Conservation (phyloP, 1,140 invertebrate genomes). For the Apis dorsata region DNA sequence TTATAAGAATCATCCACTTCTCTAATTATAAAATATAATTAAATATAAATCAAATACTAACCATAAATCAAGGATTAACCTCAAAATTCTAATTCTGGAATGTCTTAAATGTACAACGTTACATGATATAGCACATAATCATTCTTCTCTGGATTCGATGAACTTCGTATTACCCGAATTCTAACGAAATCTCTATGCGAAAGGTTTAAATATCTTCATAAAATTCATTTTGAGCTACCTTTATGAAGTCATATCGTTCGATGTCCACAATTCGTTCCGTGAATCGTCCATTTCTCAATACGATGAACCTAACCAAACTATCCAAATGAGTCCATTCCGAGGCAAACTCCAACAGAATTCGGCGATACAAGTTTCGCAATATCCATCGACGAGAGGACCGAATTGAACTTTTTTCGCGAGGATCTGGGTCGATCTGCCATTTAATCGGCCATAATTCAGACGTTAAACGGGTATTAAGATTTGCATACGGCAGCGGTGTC, state of each 20-base stretch:
- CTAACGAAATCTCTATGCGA: not conserved
- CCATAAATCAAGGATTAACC: too few species aligned
- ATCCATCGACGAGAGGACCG: not conserved
- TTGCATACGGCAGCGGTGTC: not conserved
- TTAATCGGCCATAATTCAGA: slow-evolving; percentile 19
- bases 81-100: too few species aligned
- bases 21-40: too few species aligned
- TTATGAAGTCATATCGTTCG: slow-evolving; percentile 4
- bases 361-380: slow-evolving; percentile 6
- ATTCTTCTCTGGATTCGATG: not conserved
- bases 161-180: not conserved
- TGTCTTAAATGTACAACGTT: too few species aligned
- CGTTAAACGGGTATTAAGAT: slow-evolving; percentile 4
- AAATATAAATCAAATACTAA: too few species aligned
- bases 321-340: not conserved
- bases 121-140: too few species aligned
- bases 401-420: slow-evolving; percentile 1
- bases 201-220: not conserved
- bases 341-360: not conserved
- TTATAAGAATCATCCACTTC: too few species aligned
- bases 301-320: not conserved
- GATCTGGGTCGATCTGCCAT: slow-evolving; percentile 17
- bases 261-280: not conserved
- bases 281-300: not conserved
- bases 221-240: slow-evolving; percentile 7